Evolutionary conservation across 2,797 vertebrate genomes (phyloP).

Genomic region (Amphiprion clarkii): DNA sequence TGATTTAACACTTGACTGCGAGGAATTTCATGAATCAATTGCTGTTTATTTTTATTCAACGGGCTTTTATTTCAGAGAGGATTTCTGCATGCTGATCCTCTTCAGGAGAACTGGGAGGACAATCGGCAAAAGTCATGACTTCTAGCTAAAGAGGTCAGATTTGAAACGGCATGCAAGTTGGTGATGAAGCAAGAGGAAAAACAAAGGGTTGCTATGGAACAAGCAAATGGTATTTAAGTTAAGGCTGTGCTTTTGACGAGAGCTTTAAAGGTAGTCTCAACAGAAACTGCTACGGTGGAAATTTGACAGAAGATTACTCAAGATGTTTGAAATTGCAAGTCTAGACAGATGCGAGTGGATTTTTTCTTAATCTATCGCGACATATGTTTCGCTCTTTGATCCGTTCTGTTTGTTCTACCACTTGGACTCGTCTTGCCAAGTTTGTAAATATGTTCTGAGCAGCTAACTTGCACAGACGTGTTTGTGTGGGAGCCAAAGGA

Average conservation of each 20-base stretch:
- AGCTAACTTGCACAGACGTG: slow-evolving; percentile 62
- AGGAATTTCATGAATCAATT: slow-evolving; percentile 63
- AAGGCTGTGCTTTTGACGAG: slow-evolving; percentile 46
- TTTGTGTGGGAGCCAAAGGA: slow-evolving; percentile 42
- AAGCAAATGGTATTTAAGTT: slow-evolving; percentile 59
- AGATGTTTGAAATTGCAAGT: slow-evolving; percentile 50
- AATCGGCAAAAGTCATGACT: slow-evolving; percentile 70
- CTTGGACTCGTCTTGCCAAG: slow-evolving; percentile 36
- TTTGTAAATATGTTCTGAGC: slow-evolving; percentile 49
- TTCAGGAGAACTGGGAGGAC: slow-evolving; percentile 53
- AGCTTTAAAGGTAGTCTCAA: slow-evolving; percentile 42
- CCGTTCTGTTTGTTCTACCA: slow-evolving; percentile 41
- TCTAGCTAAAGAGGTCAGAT: slow-evolving; percentile 77
- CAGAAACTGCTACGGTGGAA: slow-evolving; percentile 31
- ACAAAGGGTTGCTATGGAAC: slow-evolving; percentile 69
- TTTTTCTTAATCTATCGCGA: slow-evolving; percentile 38
- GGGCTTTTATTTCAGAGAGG: slow-evolving; percentile 23
- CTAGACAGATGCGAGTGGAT: slow-evolving; percentile 34
- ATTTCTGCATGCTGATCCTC: slow-evolving; percentile 59
- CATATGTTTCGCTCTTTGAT: slow-evolving; percentile 48
- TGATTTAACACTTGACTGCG: slow-evolving; percentile 64
- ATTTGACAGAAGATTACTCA: slow-evolving; percentile 55
- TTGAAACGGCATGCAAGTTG: slow-evolving; percentile 77
- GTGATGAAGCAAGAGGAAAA: slow-evolving; percentile 63
- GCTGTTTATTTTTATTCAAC: slow-evolving; percentile 60